These are phyloP conservation scores for Pampusana beccarii DNA, from an alignment of 2,113 vertebrate genomes.

Conservation along the genomic window DNA sequence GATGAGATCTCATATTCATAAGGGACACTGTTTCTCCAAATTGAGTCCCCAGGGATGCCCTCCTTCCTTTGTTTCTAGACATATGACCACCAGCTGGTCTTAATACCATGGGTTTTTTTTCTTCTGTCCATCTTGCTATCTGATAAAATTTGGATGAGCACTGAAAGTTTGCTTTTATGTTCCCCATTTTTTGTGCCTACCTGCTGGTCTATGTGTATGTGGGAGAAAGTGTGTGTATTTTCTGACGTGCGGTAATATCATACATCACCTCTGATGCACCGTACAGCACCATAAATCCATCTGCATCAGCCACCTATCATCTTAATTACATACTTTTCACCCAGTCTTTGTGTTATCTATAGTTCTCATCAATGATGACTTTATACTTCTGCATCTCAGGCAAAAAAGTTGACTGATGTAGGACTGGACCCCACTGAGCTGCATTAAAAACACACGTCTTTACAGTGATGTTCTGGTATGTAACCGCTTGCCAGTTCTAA, in stretches of 20 bases:
- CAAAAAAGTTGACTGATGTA: neutral
- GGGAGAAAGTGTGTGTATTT: neutral
- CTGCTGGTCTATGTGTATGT: neutral
- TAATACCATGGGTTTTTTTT: neutral
- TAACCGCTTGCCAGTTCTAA: neutral
- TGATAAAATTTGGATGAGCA: neutral
- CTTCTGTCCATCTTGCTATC: neutral
- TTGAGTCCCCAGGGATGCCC: neutral
- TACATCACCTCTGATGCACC: neutral
- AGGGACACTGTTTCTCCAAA: neutral
- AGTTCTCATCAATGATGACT: neutral
- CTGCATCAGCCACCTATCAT: conserved; percentile 1
- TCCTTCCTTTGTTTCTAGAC: conserved; percentile 17
- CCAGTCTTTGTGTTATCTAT: neutral
- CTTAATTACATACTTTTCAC: neutral
- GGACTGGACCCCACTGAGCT: neutral
- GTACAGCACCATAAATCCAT: neutral
- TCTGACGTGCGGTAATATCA: neutral
- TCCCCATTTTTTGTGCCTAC: neutral
- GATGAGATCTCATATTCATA: neutral
- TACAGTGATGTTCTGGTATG: neutral
- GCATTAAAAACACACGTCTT: neutral
- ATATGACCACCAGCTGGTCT: conserved; percentile 5
- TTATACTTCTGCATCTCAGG: neutral
- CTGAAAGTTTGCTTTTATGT: neutral